Base-by-base conservation (phyloP, 2,113 vertebrate species). In the Python bivittatus region DNA sequence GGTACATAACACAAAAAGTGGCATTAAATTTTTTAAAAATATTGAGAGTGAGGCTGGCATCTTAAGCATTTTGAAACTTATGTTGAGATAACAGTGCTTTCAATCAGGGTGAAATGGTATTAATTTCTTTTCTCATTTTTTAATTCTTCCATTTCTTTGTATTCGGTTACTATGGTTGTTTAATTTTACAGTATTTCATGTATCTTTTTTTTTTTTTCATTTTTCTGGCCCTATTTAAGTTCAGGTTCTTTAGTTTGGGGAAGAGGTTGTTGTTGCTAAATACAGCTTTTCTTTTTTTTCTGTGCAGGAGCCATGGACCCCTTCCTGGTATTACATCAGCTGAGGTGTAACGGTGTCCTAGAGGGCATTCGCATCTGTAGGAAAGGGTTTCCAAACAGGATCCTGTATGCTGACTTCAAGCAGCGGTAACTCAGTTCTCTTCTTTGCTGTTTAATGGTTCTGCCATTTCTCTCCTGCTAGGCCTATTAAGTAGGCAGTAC, bases 291-390 rank as follows among this genome's bases (percentile, higher is more conserved):
- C 57, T 2, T 93, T 60, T 38, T 88, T 13, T 85, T 22, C 9
- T 29, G 64, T 84, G 0, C 52, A 99, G 99, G 99, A 92, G 98
- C 98, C 85, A 99, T 99, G 98, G 98, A 99, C 89, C 97, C 99
- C 12, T 98, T 98, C 92, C 97, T 99, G 93, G 98, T 99, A 93
- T 97, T 99, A 97, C 98, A 99, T 94, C 99, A 99, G 97, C 96
- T 99, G 95, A 97, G 98, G 84, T 99, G 99, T 95, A 99, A 99
- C 0, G 98, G 99, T 1, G 99, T 99, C 92, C 97, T 99, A 33
- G 99, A 99, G 84, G 99, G 99, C 8, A 99, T 99, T 96, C 98
- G 98, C 83, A 99, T 99, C 97, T 99, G 98, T 91, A 98, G 99
- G 56, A 99, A 99, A 94, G 99, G 99, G 0, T 99, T 99, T 96